These are phyloP conservation scores for Piscicola geometra DNA, from an alignment of 2,888 invertebrate species.

Conservation along the genomic window DNA sequence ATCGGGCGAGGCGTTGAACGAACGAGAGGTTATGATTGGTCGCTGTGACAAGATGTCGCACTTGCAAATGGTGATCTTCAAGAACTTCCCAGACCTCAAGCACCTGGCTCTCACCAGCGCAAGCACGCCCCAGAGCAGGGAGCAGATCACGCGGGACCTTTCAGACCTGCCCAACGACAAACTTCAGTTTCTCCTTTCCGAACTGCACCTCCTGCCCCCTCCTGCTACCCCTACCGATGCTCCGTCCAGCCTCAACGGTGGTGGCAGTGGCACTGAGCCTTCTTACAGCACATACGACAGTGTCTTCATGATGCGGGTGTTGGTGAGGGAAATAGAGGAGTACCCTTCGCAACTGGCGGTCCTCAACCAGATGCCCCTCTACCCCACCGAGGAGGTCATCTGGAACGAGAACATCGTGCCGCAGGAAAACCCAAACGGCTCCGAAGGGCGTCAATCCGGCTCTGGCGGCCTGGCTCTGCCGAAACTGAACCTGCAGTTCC, in stretches of 20 bases:
- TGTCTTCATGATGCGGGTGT: constrained; percentile 47
- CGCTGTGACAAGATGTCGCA: constrained; percentile 90
- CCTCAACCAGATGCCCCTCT: constrained; percentile 93
- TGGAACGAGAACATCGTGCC: constrained; percentile 99
- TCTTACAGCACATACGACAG: background rate
- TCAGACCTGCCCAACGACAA: constrained; percentile 55
- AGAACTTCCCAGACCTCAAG: constrained; percentile 78
- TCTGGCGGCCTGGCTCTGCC: constrained; percentile 73
- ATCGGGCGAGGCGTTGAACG: constrained; percentile 85
- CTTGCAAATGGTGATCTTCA: constrained; percentile 84
- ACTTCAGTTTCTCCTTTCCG: constrained; percentile 7
- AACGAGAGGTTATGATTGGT: constrained; percentile 84
- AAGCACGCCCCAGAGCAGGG: constrained; percentile 85
- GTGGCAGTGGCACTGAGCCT: no score
- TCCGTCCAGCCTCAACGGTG: background rate
- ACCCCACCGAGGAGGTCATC: constrained; percentile 93
- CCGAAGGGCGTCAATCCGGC: constrained; percentile 28
- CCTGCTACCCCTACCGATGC: background rate
- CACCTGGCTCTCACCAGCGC: constrained; percentile 88
- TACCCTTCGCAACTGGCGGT: constrained; percentile 86
- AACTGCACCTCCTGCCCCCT: constrained; percentile 3
- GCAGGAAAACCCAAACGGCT: constrained; percentile 68
- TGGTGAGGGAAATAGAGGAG: constrained; percentile 67
- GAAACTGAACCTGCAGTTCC: constrained; percentile 93
- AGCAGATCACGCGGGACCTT: constrained; percentile 78